Percentiles rank a stretch among this genome's conserved stretches.
phyloP scores from a whole-genome alignment of 1,140 invertebrate genomes.

The Lepeophtheirus salmonis region DNA sequence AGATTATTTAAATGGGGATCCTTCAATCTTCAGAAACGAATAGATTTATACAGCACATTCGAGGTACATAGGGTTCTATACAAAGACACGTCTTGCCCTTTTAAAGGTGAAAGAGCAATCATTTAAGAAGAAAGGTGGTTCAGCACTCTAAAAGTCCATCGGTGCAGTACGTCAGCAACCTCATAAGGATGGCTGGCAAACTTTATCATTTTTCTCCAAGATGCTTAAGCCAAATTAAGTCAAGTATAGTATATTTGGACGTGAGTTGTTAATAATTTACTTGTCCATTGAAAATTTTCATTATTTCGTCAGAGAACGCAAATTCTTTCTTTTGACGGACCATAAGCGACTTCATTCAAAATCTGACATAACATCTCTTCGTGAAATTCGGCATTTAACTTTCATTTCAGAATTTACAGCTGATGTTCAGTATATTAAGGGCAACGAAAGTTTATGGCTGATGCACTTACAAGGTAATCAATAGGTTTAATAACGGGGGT shows the following conservation, averaged over 20 bases:
- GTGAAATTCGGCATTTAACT: neutral
- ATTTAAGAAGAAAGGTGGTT: no score
- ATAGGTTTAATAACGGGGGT: no score
- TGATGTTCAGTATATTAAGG: neutral
- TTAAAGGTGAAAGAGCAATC: no score
- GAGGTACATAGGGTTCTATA: no score
- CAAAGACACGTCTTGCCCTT: no score
- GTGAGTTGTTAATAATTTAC: slow-evolving; percentile 32
- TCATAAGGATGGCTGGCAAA: slow-evolving; percentile 20
- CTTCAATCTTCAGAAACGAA: no score
- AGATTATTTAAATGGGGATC: no score
- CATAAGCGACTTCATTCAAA: slow-evolving; percentile 28
- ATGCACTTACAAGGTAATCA: no score
- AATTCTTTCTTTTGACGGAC: slow-evolving; percentile 27
- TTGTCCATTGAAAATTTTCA: slow-evolving; percentile 28
- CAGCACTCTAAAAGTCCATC: no score
- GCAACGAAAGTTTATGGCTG: neutral
- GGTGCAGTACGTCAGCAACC: neutral
- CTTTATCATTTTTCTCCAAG: slow-evolving; percentile 28
- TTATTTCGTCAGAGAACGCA: slow-evolving; percentile 28
- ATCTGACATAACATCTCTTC: slow-evolving; percentile 20
- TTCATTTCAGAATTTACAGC: neutral
- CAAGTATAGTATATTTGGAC: slow-evolving; percentile 28
- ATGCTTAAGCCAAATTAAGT: slow-evolving; percentile 25
- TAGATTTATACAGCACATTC: no score